A percentile compares a stretch with the other conserved stretches of the same genome.
These are phyloP conservation scores for Agrochola macilenta DNA, from an alignment of 2,888 invertebrate species.

Conservation along the genomic window DNA sequence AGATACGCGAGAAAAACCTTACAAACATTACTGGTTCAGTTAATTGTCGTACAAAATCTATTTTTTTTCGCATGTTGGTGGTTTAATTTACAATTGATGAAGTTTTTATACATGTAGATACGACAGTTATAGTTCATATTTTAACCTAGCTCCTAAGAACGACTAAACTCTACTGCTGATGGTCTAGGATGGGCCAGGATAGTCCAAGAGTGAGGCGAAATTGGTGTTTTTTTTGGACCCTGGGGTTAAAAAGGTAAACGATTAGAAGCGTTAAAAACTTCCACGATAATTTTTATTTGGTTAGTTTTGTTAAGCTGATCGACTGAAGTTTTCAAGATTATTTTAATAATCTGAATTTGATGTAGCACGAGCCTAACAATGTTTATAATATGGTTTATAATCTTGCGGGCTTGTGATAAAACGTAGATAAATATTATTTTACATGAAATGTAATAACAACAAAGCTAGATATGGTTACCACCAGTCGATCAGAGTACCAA, in stretches of 20 bases:
- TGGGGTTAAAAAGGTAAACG: slow-evolving; percentile 76
- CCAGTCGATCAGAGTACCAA: slow-evolving; percentile 65
- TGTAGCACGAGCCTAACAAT: too few relatives aligned
- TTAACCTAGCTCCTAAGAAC: slow-evolving; percentile 51
- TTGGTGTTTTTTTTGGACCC: slow-evolving; percentile 90
- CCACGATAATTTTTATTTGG: slow-evolving; percentile 32
- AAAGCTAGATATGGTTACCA: not conserved
- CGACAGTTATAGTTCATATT: slow-evolving; percentile 32
- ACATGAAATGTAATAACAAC: not conserved
- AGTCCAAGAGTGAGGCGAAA: slow-evolving; percentile 85
- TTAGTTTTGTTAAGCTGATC: slow-evolving; percentile 49
- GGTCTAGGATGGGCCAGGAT: slow-evolving; percentile 81
- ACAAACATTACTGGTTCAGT: not conserved
- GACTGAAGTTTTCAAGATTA: slow-evolving; percentile 16
- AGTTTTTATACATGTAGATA: slow-evolving; percentile 38
- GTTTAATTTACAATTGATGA: slow-evolving; percentile 20
- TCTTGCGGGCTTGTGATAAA: not conserved
- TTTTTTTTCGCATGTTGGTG: not conserved
- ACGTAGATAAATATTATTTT: not conserved
- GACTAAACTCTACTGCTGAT: slow-evolving; percentile 82
- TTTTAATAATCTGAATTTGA: not conserved
- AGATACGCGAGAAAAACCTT: not conserved
- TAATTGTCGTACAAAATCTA: slow-evolving; percentile 51
- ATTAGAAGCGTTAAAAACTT: slow-evolving; percentile 60
- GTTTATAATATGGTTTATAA: not conserved